phyloP scores from a whole-genome alignment of 2,888 invertebrate species.

The Calameuta idolon region DNA sequence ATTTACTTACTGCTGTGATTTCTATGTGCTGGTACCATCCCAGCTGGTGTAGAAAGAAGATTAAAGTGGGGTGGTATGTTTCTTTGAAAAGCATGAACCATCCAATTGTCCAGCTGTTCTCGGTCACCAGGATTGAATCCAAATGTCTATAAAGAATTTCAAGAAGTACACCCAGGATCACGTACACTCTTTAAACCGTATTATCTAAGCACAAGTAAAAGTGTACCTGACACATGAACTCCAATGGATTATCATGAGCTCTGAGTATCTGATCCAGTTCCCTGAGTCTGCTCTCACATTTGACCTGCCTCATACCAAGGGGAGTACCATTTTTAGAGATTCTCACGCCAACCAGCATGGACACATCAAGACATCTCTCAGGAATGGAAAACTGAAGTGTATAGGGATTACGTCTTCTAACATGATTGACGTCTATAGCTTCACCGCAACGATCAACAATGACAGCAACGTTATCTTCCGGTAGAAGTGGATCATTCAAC shows the following conservation, averaged over 20 bases:
- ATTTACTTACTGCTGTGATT: constrained; percentile 56
- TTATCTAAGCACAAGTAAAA: background rate
- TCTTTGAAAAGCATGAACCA: constrained; percentile 84
- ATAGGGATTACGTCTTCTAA: constrained; percentile 86
- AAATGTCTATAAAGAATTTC: constrained; percentile 72
- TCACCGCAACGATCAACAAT: constrained; percentile 86
- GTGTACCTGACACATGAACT: constrained; percentile 87
- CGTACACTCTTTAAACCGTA: background rate
- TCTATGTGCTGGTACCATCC: constrained; percentile 48
- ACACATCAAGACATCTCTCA: constrained; percentile 84
- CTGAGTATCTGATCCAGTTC: constrained; percentile 86
- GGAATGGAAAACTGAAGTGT: constrained; percentile 87
- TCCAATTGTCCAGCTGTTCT: constrained; percentile 84
- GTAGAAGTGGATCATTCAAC: constrained; percentile 81
- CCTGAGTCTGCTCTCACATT: constrained; percentile 86
- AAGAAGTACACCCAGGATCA: background rate
- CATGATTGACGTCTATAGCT: constrained; percentile 78
- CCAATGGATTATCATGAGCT: constrained; percentile 83
- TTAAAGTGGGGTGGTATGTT: constrained; percentile 90
- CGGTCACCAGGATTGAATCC: constrained; percentile 83
- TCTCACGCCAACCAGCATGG: constrained; percentile 83
- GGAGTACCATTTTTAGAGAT: constrained; percentile 85
- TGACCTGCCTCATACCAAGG: constrained; percentile 85
- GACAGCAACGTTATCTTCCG: constrained; percentile 82
- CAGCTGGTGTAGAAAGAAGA: constrained; percentile 70